Conservation (phyloP, 1,140 invertebrate genomes). For the Psix sp. region DNA sequence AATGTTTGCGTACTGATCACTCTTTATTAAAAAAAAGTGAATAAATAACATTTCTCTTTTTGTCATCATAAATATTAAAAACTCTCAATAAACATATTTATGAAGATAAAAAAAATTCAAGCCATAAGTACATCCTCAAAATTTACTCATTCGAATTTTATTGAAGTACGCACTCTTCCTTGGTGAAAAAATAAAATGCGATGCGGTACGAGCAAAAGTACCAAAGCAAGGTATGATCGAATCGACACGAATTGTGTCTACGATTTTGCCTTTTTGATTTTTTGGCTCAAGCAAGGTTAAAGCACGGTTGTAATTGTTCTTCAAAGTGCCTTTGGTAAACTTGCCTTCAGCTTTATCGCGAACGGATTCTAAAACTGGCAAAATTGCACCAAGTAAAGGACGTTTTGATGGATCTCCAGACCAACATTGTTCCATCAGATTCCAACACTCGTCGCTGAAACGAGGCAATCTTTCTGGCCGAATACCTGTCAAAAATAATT, state of each 20-base stretch:
- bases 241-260: neutral
- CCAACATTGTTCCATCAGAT: slow-evolving; percentile 92
- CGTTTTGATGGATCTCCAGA: slow-evolving; percentile 84
- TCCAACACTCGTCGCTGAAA: slow-evolving; percentile 90
- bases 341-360: slow-evolving; percentile 43
- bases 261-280: slow-evolving; percentile 1
- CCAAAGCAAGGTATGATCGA: neutral
- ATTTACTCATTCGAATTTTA: neutral
- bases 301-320: slow-evolving; percentile 5
- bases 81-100: too few relatives aligned
- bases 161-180: neutral
- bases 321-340: slow-evolving; percentile 4
- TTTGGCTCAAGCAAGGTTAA: slow-evolving; percentile 2
- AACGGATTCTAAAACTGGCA: slow-evolving; percentile 30
- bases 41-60: too few relatives aligned
- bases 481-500: slow-evolving; percentile 36
- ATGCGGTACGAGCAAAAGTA: neutral
- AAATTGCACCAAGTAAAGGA: slow-evolving; percentile 31
- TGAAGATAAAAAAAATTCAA: neutral
- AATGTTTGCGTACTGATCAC: too few relatives aligned
- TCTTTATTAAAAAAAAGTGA: too few relatives aligned
- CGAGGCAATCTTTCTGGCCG: slow-evolving; percentile 66
- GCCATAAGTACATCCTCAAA: neutral
- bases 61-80: too few relatives aligned
- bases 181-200: neutral